A percentile compares a stretch with the other conserved stretches of the same genome.
Evolutionary conservation across 35 echinoderm and acorn worm species (phyloP).

Genomic region (Patiria miniata): DNA sequence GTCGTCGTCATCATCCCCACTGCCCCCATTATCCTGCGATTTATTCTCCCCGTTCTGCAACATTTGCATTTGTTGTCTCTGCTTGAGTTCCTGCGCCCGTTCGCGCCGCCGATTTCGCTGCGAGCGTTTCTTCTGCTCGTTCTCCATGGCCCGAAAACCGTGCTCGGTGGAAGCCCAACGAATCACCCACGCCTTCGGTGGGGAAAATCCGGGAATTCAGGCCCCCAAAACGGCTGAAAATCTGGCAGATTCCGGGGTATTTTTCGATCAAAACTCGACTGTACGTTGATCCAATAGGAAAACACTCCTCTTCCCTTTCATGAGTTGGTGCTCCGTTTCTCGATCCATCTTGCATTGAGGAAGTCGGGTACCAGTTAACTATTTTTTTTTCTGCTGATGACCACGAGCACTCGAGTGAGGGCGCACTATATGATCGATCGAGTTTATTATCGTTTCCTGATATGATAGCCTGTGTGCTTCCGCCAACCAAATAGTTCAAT

Average conservation of each 20-base stretch:
- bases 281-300: constrained; percentile 13
- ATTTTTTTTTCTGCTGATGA: neutral
- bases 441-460: neutral
- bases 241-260: neutral
- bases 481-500: constrained; percentile 9
- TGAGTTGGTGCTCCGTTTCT: neutral
- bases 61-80: constrained; percentile 32
- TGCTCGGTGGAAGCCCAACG: neutral
- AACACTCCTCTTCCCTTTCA: constrained; percentile 27
- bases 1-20: constrained; percentile 62
- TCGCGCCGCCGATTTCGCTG: constrained; percentile 70
- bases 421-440: neutral
- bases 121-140: constrained; percentile 48
- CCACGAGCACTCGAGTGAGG: neutral
- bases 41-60: constrained; percentile 22
- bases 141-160: constrained; percentile 25
- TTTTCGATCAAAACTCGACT: neutral
- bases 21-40: constrained; percentile 54
- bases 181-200: constrained; percentile 23
- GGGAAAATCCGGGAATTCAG: constrained; percentile 18
- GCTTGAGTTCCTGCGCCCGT: constrained; percentile 62
- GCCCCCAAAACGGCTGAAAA: constrained; percentile 5
- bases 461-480: neutral
- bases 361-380: neutral
- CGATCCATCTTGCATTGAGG: neutral